Base-by-base conservation (phyloP, 2,797 vertebrate genomes). In the Onychomys torridus region DNA sequence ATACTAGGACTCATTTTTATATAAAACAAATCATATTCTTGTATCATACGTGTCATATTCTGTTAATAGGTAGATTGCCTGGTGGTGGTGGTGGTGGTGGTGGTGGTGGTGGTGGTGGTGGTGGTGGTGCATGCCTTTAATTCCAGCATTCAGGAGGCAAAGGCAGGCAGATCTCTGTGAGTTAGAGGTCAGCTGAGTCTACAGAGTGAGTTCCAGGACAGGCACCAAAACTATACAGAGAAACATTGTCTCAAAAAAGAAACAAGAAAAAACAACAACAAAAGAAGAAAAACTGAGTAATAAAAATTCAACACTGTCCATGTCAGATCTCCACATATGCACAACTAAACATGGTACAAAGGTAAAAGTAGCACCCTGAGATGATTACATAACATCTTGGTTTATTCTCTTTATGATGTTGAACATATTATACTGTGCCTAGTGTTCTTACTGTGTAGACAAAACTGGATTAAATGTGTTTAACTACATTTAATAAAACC, bases 391-490 rank as follows among this genome's bases (percentile, higher is more conserved):
- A 40, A 73, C 10, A 71, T 1, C 29, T 19, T 25, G 0, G 2
- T 86, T 89, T 82, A 71, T 14, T 81, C 4, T 46, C 27, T 78
- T 0, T 52, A 23, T 29, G 10, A n/a, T 59, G 13, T 73, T 59
- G 32, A 6, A 3, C 5, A 61, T 67, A 1, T 6, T 85, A 19
- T 2, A 1, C 0, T n/a, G 1, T 73, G 6, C 6, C n/a, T 73
- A 23, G 13, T 75, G 83, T 90, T 95, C 25, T 95, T 16, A 73
- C 59, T 32, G 11, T 75, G 5, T 78, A 71, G 17, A 86, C 13
- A 69, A 69, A 27, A 52, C 6, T 52, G 46, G 23, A n/a, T 25
- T 69, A n/a, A n/a, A 14, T 57, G 14, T 77, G 43, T 90, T 83
- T 93, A 86, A 79, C 52, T n/a, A 2, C 92, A 12, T 1, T 46